Evolutionary conservation across 2,113 vertebrate genomes (phyloP), one percentile per base, ranked within the genome.

Genomic region (Acanthochromis polyacanthus): DNA sequence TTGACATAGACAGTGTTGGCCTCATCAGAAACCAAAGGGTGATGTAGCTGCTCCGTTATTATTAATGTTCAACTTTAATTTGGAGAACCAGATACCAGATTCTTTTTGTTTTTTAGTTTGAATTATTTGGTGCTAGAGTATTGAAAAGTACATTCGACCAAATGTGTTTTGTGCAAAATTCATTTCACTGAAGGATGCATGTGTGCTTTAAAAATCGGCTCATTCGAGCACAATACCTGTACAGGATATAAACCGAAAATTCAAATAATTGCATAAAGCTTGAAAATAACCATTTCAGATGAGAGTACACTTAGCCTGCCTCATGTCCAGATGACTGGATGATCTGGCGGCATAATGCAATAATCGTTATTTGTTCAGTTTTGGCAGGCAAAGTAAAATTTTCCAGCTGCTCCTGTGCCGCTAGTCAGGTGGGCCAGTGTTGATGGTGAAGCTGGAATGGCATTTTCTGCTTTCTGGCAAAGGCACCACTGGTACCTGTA

Each of bases 401-500:
- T 65, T 28, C 51, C 82, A 90, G 85, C 82, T 89, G 82, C 73
- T 81, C 62, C 66, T 61, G 48, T 70, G 75, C 38, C 68, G 77
- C 71, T 79, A 82, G 71, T 65, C 82, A 79, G 74, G 68, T 78
- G 85, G 63, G 76, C 90, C 80, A 80, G 62, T 57, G 67, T 73
- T 81, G 78, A 79, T 84, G 82, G 78, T 78, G 43, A 76, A 69
- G 67, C 36, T 84, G 80, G 83, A 78, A 66, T 61, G 25, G 45
- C 59, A 6, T 50, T 69, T 48, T 81, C 69, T 22, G 4, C 22
- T 63, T 70, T 75, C 62, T 85, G 85, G 75, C 84, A 53, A n/a
- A 77, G 30, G 32, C 53, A 17, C 66, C 50, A 20, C 77, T 81
- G 69, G 75, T 77, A 80, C 68, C 67, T 87, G 63, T 51, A 58